phyloP scores from a whole-genome alignment of 2,797 vertebrate genomes.

The Luscinia luscinia region DNA sequence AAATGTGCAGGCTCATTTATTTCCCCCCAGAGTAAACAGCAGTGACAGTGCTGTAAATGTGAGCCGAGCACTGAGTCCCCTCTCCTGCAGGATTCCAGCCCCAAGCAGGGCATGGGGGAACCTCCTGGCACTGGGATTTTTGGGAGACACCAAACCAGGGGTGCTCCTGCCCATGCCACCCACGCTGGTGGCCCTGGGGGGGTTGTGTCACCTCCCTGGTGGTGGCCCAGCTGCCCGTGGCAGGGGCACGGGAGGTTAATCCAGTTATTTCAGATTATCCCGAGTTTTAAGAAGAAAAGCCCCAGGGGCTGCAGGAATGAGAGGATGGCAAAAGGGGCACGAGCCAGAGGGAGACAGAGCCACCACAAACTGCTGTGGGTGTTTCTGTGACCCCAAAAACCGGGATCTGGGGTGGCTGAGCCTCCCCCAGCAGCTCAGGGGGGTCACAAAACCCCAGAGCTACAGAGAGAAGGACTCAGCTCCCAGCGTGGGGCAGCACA shows the following conservation, averaged over 20 bases:
- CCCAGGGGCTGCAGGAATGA: neutral
- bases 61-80: neutral
- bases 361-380: accelerated
- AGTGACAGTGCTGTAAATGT: slow-evolving; percentile 50
- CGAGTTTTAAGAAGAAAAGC: neutral
- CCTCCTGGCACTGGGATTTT: accelerated
- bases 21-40: slow-evolving; percentile 67
- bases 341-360: neutral
- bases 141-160: neutral
- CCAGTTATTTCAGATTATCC: slow-evolving; percentile 46
- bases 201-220: neutral
- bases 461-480: neutral
- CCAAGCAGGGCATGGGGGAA: accelerated
- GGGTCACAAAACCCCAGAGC: neutral
- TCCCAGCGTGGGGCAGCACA: neutral
- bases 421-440: neutral
- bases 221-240: neutral
- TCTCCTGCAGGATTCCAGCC: neutral
- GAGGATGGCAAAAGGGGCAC: neutral
- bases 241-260: neutral
- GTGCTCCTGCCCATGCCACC: neutral
- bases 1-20: slow-evolving; percentile 63
- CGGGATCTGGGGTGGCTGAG: accelerated
- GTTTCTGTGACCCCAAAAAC: accelerated
- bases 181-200: neutral